These are phyloP conservation scores for Lithobates sylvaticus DNA, from an alignment of 2,797 vertebrate species.

Conservation along the genomic window DNA sequence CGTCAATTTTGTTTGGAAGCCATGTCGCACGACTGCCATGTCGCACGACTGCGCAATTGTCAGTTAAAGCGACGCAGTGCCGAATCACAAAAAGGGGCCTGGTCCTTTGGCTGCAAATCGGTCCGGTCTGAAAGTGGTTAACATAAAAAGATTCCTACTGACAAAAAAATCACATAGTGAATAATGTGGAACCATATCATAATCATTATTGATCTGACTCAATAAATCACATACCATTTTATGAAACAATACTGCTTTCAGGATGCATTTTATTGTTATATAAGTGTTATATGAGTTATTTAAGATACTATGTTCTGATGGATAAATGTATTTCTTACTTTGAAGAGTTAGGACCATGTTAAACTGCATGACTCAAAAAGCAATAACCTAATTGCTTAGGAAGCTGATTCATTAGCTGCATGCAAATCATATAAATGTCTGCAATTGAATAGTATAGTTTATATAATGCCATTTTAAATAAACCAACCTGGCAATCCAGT, in stretches of 20 bases:
- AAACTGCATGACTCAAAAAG: conserved; percentile 21
- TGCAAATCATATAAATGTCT: conserved; percentile 4
- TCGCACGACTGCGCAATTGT: too few species aligned
- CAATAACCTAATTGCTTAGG: conserved; percentile 24
- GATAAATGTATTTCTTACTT: neutral
- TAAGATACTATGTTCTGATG: neutral
- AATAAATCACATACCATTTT: neutral
- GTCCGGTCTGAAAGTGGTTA: too few species aligned
- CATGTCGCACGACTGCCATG: too few species aligned
- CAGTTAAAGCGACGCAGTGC: too few species aligned
- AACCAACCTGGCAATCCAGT: neutral
- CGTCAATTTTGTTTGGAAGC: too few species aligned
- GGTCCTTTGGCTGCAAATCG: too few species aligned
- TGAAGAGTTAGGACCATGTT: neutral
- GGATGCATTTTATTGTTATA: neutral
- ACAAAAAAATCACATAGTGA: too few species aligned
- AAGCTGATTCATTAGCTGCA: conserved; percentile 3
- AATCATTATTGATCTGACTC: neutral
- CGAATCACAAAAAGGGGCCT: too few species aligned
- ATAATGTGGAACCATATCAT: neutral
- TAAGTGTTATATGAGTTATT: neutral
- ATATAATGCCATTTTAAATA: conserved; percentile 8
- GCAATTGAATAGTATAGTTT: neutral
- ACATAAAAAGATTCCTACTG: too few species aligned
- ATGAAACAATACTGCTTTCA: neutral